phyloP scores from a whole-genome alignment of 2,797 vertebrate genomes.

The Ptychobarbus kaznakovi region DNA sequence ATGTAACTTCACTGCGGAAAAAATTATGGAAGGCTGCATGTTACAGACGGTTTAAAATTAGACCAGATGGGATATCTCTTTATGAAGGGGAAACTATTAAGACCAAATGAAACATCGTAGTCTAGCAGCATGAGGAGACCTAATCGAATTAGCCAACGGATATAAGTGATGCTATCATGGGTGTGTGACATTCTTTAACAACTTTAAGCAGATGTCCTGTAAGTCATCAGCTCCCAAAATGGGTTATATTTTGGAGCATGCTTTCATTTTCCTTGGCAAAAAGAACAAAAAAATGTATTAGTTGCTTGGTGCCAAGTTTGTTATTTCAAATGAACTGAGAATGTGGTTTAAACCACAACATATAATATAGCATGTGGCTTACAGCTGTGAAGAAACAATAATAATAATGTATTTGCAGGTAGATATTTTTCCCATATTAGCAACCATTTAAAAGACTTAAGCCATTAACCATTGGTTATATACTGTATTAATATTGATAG shows the following conservation, averaged over 20 bases:
- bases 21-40: slow-evolving; percentile 69
- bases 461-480: no score
- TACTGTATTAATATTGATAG: no score
- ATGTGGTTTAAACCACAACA: neutral
- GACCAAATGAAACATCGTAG: slow-evolving; percentile 75
- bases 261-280: neutral
- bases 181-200: slow-evolving; percentile 64
- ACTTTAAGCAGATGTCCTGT: slow-evolving; percentile 33
- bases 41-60: slow-evolving; percentile 74
- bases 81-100: slow-evolving; percentile 73
- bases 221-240: neutral
- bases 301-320: no score
- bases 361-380: neutral
- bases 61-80: slow-evolving; percentile 76
- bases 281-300: neutral
- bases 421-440: neutral
- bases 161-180: slow-evolving; percentile 72
- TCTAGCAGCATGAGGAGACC: slow-evolving; percentile 67
- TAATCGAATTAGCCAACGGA: slow-evolving; percentile 78
- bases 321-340: slow-evolving; percentile 2
- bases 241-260: slow-evolving; percentile 16
- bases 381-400: neutral
- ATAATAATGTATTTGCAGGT: no score
- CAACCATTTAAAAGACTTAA: neutral
- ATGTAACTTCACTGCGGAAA: slow-evolving; percentile 64